A percentile compares a stretch with the other conserved stretches of the same genome.
phyloP scores from a whole-genome alignment of 2,888 invertebrate species.

The Phoenoteleia sp. region DNA sequence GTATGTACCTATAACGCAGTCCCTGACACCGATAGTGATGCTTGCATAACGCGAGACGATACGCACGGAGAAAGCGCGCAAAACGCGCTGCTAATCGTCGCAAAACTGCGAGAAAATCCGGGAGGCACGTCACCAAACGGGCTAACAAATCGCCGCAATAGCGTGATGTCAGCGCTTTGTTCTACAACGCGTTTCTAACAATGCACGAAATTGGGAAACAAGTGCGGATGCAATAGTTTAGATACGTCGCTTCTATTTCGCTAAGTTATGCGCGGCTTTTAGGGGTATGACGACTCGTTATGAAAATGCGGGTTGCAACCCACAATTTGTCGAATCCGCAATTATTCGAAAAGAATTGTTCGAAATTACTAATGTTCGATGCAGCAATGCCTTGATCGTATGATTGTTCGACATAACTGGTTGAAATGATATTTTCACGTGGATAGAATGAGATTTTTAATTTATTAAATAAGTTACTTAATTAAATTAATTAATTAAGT shows the following conservation, averaged over 20 bases:
- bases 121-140: conserved; percentile 28
- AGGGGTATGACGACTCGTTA: too few species aligned
- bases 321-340: too few species aligned
- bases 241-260: background rate
- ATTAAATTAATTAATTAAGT: too few species aligned
- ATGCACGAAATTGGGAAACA: conserved; percentile 38
- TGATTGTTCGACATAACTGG: too few species aligned
- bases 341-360: too few species aligned
- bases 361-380: too few species aligned
- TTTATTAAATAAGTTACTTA: too few species aligned
- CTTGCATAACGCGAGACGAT: conserved; percentile 73
- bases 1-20: conserved; percentile 48
- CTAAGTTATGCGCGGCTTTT: too few species aligned
- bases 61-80: conserved; percentile 71
- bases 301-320: too few species aligned
- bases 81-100: conserved; percentile 67
- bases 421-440: too few species aligned
- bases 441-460: too few species aligned
- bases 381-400: too few species aligned
- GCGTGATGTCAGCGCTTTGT: conserved; percentile 58
- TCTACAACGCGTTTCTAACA: conserved; percentile 31
- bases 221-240: background rate
- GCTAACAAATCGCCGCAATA: conserved; percentile 46
- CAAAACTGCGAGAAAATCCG: conserved; percentile 70
- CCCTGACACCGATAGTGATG: conserved; percentile 76